Evolutionary conservation across 2,113 vertebrate species (phyloP).

Genomic region (Hyperopisus bebe): DNA sequence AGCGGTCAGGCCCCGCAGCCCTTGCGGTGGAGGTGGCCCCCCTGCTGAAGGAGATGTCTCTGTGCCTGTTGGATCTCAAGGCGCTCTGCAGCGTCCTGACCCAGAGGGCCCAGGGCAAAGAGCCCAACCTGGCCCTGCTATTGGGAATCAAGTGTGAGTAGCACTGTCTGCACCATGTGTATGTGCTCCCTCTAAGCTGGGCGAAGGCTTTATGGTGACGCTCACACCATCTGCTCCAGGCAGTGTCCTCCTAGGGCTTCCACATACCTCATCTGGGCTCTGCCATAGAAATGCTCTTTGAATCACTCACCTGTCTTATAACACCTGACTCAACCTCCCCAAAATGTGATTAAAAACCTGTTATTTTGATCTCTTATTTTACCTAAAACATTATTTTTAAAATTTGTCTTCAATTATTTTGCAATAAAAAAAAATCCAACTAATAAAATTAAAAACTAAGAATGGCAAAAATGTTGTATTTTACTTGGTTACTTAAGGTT

Average conservation of each 20-base stretch:
- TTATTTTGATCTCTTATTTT: neutral
- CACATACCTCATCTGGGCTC: neutral
- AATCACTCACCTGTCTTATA: neutral
- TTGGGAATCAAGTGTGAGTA: constrained; percentile 88
- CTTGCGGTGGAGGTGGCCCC: constrained; percentile 65
- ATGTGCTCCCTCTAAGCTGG: neutral
- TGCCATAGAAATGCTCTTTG: neutral
- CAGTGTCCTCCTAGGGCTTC: neutral
- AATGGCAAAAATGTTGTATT: neutral
- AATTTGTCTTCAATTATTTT: no score
- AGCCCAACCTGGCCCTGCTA: constrained; percentile 87
- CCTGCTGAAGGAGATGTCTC: constrained; percentile 87
- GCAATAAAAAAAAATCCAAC: neutral
- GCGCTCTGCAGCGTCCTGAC: constrained; percentile 85
- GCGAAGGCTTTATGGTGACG: neutral
- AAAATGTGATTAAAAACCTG: no score
- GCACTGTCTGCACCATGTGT: no score
- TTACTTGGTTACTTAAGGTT: neutral
- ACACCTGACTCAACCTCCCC: neutral
- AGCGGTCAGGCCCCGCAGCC: constrained; percentile 46
- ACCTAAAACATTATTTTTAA: no score
- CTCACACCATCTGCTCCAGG: neutral
- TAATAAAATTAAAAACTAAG: neutral
- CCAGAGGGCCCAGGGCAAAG: constrained; percentile 84
- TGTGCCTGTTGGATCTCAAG: constrained; percentile 85